phyloP scores from a whole-genome alignment of 2,113 vertebrate species.

The Malurus melanocephalus region DNA sequence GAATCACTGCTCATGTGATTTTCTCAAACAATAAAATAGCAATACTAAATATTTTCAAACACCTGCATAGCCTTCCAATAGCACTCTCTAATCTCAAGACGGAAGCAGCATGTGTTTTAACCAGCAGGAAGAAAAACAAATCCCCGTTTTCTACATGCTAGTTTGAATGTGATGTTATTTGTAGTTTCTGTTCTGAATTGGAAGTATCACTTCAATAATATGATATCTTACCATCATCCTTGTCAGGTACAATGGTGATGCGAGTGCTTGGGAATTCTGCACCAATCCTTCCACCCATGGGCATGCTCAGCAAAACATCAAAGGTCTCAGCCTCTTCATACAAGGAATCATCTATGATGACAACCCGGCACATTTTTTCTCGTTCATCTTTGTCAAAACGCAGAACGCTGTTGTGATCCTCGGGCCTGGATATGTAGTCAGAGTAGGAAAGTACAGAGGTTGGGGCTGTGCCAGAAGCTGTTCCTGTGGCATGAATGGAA shows the following conservation, averaged over 20 bases:
- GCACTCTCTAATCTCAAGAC: background rate
- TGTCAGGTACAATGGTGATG: slow-evolving; percentile 83
- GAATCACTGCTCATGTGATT: background rate
- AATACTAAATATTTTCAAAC: background rate
- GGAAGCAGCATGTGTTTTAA: background rate
- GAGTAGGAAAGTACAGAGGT: slow-evolving; percentile 89
- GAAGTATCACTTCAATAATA: background rate
- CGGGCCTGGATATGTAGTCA: slow-evolving; percentile 90
- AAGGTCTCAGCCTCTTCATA: slow-evolving; percentile 88
- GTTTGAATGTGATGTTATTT: background rate
- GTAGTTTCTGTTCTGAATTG: background rate
- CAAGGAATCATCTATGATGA: slow-evolving; percentile 91
- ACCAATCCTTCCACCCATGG: slow-evolving; percentile 86
- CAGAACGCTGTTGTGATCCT: slow-evolving; percentile 86
- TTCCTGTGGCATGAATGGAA: slow-evolving; percentile 69
- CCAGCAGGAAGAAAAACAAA: background rate
- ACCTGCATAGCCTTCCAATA: background rate
- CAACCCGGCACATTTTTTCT: slow-evolving; percentile 82
- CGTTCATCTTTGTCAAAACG: slow-evolving; percentile 83
- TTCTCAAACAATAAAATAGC: background rate
- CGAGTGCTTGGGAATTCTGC: slow-evolving; percentile 71
- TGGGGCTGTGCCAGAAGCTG: slow-evolving; percentile 85
- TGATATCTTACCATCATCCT: slow-evolving; percentile 82
- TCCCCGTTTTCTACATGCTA: background rate
- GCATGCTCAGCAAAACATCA: slow-evolving; percentile 85